Base-by-base conservation (phyloP, 2,888 invertebrate species). In the Andrena flavipes region DNA sequence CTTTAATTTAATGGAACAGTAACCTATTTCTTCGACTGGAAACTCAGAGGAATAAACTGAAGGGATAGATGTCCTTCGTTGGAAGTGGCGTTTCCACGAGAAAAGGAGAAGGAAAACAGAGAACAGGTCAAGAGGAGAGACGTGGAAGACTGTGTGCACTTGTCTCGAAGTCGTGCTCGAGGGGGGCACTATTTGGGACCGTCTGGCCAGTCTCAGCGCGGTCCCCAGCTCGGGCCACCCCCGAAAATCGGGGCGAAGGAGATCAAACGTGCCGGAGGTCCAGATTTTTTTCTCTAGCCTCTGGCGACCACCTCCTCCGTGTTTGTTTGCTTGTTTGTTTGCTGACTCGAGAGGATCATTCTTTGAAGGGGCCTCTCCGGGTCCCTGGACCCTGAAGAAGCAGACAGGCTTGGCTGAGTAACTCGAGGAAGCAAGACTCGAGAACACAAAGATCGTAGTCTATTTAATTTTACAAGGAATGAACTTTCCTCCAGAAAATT, bases 241-340 rank as follows among this genome's bases (percentile, higher is more conserved):
- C 88, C 90, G 83, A 88, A 80, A 87, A 65, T 76, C 84, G 49
- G 68, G 77, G 78, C 64, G 75, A 68, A 42, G 72, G 68, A 85
- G 87, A 87, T 89, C 89, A 89, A 91, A 90, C 86, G 90, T 64
- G 81, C 89, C 90, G 82, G 62, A 75, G 82, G 80, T 75, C 84
- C 69, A 20, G 72, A 65, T 82, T 51, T 64, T 67, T 73, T 68
- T 48, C 8, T 49, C 56, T 54, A 10, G n/a, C 33, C 42, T 20
- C 13, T 26, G 30, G 48, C 42, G 63, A 48, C 63, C 82, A 71
- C 72, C 82, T 79, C 54, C 76, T 76, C 64, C 76, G 84, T 91
- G 91, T 89, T 91, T 91, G 90, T 89, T 91, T 91, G 89, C 82
- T 89, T 91, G 91, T 90, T 91, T 91, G 89, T 89, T 89, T 88